Percentiles rank a stretch among this genome's conserved stretches.
Evolutionary conservation across 2,797 vertebrate genomes (phyloP).

Genomic region (Lepidocolaptes lacrymiger): DNA sequence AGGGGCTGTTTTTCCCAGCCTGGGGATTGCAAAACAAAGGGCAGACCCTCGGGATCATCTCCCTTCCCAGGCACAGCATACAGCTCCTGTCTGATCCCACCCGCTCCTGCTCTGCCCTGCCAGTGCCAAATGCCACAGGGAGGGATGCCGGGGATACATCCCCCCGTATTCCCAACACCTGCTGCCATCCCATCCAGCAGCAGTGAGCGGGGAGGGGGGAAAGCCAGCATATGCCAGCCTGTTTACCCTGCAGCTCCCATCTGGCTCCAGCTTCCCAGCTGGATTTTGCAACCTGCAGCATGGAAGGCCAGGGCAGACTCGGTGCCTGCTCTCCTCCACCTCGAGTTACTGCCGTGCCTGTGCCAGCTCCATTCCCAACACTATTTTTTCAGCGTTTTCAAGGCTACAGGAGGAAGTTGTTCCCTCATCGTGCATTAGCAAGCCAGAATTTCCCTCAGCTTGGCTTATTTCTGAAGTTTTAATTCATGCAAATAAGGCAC

Average conservation of each 20-base stretch:
- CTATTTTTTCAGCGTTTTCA: rapidly evolving
- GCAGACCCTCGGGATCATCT: neutral
- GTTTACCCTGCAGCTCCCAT: neutral
- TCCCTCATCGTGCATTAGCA: neutral
- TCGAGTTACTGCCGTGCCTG: neutral
- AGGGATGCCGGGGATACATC: neutral
- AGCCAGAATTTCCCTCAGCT: neutral
- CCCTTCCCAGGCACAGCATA: neutral
- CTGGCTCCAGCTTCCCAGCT: neutral
- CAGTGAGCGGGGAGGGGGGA: too few relatives aligned
- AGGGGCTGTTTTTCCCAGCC: neutral
- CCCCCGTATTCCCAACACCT: neutral
- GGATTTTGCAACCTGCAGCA: neutral
- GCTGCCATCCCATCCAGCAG: neutral
- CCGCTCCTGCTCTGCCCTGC: neutral
- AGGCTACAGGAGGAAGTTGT: neutral
- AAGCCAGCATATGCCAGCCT: neutral
- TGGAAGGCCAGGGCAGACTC: neutral
- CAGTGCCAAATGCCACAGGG: neutral
- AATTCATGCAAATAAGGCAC: neutral
- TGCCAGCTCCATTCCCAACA: neutral
- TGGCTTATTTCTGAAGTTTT: neutral
- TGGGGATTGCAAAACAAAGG: conserved; percentile 16
- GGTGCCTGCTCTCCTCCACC: rapidly evolving
- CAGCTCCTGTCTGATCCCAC: rapidly evolving